Percentiles rank a stretch among this genome's conserved stretches.
phyloP scores from a whole-genome alignment of 2,113 vertebrate genomes.

The Microcebus jonahi region DNA sequence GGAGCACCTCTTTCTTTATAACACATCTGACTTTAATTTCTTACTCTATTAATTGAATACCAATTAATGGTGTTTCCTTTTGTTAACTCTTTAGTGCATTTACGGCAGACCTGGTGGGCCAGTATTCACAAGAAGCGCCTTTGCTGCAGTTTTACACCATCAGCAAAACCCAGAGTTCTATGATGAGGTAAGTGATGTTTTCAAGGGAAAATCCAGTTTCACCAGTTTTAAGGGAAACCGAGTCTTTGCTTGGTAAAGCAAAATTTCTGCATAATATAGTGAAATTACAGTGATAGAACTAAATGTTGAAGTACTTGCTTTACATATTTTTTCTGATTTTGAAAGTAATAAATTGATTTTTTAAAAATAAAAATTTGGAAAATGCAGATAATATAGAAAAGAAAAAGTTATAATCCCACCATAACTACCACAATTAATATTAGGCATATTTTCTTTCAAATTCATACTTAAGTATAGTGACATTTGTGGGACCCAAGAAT shows the following conservation, averaged over 20 bases:
- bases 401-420: neutral
- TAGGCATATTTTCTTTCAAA: neutral
- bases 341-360: neutral
- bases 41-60: slow-evolving; percentile 66
- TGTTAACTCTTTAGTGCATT: slow-evolving; percentile 90
- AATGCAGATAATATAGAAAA: neutral
- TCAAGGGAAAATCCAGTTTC: slow-evolving; percentile 12
- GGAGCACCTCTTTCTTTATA: neutral
- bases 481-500: neutral
- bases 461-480: neutral
- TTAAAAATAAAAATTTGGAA: slow-evolving; percentile 28
- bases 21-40: neutral
- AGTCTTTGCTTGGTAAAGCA: neutral
- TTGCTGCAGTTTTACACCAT: slow-evolving; percentile 95
- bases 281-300: neutral
- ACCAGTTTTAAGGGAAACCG: neutral
- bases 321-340: neutral
- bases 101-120: slow-evolving; percentile 95
- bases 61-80: slow-evolving; percentile 81
- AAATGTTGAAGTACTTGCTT: neutral
- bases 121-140: slow-evolving; percentile 93
- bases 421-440: neutral
- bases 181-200: slow-evolving; percentile 91
- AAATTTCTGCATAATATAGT: neutral
- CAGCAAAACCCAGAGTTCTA: slow-evolving; percentile 99